Evolutionary conservation across 2,113 vertebrate species (phyloP), one percentile per base, ranked within the genome.

Genomic region (Scomber colias): DNA sequence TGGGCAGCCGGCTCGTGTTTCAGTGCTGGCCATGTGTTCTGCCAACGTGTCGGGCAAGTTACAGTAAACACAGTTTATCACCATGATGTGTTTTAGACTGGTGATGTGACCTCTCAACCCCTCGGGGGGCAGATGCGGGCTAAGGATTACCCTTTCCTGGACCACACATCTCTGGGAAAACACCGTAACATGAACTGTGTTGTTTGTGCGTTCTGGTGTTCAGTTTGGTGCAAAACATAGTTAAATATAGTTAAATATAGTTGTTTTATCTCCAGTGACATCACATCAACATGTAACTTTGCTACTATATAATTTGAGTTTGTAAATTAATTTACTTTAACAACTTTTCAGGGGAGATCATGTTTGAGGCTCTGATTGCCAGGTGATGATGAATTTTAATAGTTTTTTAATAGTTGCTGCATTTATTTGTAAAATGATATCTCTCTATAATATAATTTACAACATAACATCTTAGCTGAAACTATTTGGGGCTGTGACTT

Each of bases 1-100:
- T 57, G 57, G 77, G 68, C 21, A 49, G 19, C 80, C 83, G 49
- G 63, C 71, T 89, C 48, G 14, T 57, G 75, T 82, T 83, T 89
- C 80, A 46, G 15, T 14, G 12, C 17, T 63, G 49, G 75, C 68
- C 64, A 8, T 11, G 13, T 67, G 31, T 74, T 75, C 46, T 50
- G 54, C 77, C 54, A 54, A 17, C 3, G 44, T 56, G 62, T 77
- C 62, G 12, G 62, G 65, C 35, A 69, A 15, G 71, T 89, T 87
- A 83, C 90, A 86, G 87, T 88, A 72, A 88, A 85, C 88, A 80
- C 59, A 66, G 50, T 71, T 3, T 56, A 87, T 54, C 21, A 60
- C 48, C 24, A 31, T 40, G 14, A 11, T 1, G 5, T 59, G 45
- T 44, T 44, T 46, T 45, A 5, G 14, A n/a, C 46, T 11, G 46